Evolutionary conservation across 37 sponge, comb jelly and placozoan species (phyloP).

Genomic region (Halichondria panicea): DNA sequence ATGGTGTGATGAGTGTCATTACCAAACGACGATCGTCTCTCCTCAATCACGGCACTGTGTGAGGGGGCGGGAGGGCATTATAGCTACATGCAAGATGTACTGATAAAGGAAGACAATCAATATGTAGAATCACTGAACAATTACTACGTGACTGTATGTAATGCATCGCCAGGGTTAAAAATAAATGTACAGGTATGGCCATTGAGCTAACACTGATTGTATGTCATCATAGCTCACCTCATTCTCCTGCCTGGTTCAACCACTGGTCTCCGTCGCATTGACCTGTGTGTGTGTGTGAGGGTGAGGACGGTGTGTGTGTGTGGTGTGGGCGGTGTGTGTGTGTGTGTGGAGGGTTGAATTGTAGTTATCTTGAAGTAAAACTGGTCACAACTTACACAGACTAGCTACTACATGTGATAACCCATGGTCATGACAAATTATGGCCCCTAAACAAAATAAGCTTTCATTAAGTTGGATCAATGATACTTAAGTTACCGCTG

Average conservation of each 20-base stretch:
- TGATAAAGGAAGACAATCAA: too few relatives aligned
- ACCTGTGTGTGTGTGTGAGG: constrained; percentile 9
- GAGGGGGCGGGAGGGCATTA: too few relatives aligned
- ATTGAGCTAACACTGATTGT: too few relatives aligned
- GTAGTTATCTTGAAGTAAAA: neutral
- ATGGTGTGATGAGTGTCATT: too few relatives aligned
- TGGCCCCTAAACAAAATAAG: neutral
- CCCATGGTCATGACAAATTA: neutral
- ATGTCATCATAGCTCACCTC: too few relatives aligned
- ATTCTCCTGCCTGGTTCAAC: too few relatives aligned
- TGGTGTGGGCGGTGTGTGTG: constrained; percentile 4
- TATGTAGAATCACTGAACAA: too few relatives aligned
- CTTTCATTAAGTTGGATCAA: neutral
- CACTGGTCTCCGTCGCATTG: neutral
- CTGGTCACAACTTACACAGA: neutral
- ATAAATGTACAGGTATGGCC: constrained; percentile 15
- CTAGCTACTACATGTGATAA: neutral
- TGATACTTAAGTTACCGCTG: too few relatives aligned
- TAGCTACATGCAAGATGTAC: too few relatives aligned
- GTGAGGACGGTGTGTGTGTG: constrained; percentile 22
- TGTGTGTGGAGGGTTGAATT: neutral
- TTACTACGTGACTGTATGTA: neutral
- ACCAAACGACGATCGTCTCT: too few relatives aligned
- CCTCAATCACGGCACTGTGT: neutral
- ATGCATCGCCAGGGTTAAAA: too few relatives aligned